Base-by-base conservation (phyloP, 2,113 vertebrate genomes). In the Psilopsiagon aurifrons region DNA sequence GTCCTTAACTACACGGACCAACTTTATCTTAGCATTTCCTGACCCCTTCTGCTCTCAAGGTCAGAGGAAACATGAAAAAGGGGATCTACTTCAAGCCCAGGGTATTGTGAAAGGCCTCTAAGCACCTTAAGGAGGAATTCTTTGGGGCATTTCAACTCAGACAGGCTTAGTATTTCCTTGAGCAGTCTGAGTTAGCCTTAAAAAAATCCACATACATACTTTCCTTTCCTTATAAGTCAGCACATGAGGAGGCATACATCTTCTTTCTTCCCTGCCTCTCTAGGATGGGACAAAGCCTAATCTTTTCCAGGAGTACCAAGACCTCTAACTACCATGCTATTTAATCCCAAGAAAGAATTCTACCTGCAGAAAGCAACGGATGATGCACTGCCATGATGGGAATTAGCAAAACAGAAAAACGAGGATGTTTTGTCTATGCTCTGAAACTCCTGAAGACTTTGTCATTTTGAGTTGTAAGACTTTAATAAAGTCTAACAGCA, bases 121-220 rank as follows among this genome's bases (percentile, higher is more conserved):
- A 37, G 52, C 29, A 84, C 28, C 54, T 3, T 87, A 52, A 41
- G 27, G 22, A 41, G 5, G 54, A 92, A 83, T 47, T 87, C 59
- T 49, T 46, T 62, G 11, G 18, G 39, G 13, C 13, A 52, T 44
- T 93, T 91, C 23, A 57, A n/a, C 33, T 83, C 63, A 62, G 25
- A 60, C 1, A 76, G 49, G 49, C 13, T 70, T 74, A 78, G 70
- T n/a, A 8, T 12, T n/a, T 80, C 39, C 49, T 54, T 46, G 10
- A 93, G 35, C 8, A 1, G 73, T 19, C 17, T 3, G 4, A 15
- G 28, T n/a, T 83, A 83, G 10, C 20, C 43, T 41, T 51, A 49
- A 77, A 70, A 78, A 27, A 10, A 14, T 25, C 15, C 33, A 84
- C 0, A 1, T 23, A 18, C 23, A 0, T 5, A 52, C 2, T 2